These are phyloP conservation scores for Eudasyphora cyanicolor DNA, from an alignment of 2,888 invertebrate genomes.

Conservation along the genomic window DNA sequence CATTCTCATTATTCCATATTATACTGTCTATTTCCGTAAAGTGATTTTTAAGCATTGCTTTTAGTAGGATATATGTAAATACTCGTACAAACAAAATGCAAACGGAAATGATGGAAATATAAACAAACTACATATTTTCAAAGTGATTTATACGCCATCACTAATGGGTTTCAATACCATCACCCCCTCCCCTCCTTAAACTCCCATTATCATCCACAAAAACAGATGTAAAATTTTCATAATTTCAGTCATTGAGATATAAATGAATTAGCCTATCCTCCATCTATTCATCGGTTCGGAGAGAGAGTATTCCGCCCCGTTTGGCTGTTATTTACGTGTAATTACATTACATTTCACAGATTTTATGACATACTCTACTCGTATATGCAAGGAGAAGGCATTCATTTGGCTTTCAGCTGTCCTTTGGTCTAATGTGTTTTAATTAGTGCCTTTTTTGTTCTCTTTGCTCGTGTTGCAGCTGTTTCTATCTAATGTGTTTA, in stretches of 20 bases:
- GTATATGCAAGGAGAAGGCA: no score
- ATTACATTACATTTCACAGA: background rate
- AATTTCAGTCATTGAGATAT: background rate
- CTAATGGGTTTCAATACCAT: background rate
- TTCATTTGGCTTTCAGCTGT: background rate
- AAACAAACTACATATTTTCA: background rate
- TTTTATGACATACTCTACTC: background rate
- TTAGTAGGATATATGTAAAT: no score
- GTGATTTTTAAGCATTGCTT: no score
- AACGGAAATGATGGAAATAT: background rate
- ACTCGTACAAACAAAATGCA: no score
- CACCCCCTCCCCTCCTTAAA: background rate
- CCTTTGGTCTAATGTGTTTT: conserved; percentile 21
- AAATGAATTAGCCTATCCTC: no score
- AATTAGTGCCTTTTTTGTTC: background rate
- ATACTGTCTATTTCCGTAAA: no score
- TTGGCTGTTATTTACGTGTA: background rate
- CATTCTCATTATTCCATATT: no score
- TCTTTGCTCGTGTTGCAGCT: background rate
- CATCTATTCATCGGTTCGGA: background rate
- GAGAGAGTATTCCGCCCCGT: background rate
- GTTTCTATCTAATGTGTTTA: conserved; percentile 34
- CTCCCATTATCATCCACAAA: background rate
- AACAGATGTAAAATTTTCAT: background rate
- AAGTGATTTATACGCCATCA: background rate